Base-by-base conservation (phyloP, 2,888 invertebrate genomes). In the Callyntrura sp. region DNA sequence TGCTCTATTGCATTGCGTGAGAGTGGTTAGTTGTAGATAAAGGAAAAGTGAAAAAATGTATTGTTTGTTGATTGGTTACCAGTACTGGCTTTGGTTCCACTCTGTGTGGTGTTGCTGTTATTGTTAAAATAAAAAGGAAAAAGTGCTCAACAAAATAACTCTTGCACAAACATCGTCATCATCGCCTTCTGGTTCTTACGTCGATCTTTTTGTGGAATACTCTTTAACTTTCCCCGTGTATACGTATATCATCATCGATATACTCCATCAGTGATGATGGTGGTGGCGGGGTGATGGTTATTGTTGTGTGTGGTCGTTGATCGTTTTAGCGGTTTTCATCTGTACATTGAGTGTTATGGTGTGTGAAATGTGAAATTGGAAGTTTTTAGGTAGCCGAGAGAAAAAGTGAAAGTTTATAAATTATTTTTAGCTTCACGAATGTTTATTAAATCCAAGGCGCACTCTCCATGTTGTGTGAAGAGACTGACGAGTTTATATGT, bases 291-390 rank as follows among this genome's bases (percentile, higher is more conserved):
- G 43, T 82, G 68, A 3, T 23, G 12, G 20, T 62, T 62, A 23
- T 35, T 65, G 1, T 73, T 73, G 23, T 73, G 70, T 70, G 45
- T 70, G 43, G 70, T 62, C 76, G 78, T 76, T 78, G 76, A 85
- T 85, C 85, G 76, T 25, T 85, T 86, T 87, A 81, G 87, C 28
- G 87, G 87, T 82, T 87, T 87, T 55, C 70, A 17, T 23, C 68
- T 48, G 55, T 81, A 86, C 51, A 68, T 62, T 45, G 78, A 76
- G 60, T n/a, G 81, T 87, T 87, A 87, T 87, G 81, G 87, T 87
- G 87, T 81, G 81, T 87, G 87, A 87, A 87, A 87, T 87, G 87
- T 87, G 87, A 87, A 82, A 82, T 70, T 82, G 70, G 57, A 81
- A 82, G 68, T n/a, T 25, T 11, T 6, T 17, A 55, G 78, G 51